Conservation (phyloP, 1,140 invertebrate species). For the Nephila pilipes region DNA sequence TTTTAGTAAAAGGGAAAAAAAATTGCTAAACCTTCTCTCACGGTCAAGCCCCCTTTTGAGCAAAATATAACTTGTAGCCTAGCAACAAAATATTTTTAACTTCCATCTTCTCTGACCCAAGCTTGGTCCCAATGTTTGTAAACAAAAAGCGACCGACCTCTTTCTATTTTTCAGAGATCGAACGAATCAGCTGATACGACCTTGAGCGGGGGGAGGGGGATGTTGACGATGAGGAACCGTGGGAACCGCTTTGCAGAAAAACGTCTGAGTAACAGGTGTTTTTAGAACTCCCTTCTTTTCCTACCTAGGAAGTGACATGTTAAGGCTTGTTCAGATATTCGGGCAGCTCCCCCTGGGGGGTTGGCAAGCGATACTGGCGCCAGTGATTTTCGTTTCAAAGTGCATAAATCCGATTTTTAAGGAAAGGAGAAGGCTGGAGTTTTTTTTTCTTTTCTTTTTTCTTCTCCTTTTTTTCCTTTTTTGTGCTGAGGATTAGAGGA, state of each 20-base stretch:
- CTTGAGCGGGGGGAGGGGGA: background rate
- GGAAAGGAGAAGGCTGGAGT: background rate
- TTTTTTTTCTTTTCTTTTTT: background rate
- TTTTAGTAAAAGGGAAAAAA: background rate
- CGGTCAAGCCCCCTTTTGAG: no score
- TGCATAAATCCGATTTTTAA: background rate
- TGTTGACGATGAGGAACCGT: background rate
- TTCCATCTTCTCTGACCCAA: background rate
- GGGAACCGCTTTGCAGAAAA: background rate
- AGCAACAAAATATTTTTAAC: constrained; percentile 11
- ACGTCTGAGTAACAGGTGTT: constrained; percentile 24
- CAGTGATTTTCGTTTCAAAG: background rate
- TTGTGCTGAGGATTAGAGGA: background rate
- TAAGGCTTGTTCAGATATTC: background rate
- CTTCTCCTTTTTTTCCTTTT: background rate
- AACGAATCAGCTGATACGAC: constrained; percentile 28
- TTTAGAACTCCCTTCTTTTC: background rate
- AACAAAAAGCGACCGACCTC: constrained; percentile 14
- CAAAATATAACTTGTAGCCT: background rate
- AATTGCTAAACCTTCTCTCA: background rate
- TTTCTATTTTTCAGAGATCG: background rate
- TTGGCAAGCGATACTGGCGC: background rate
- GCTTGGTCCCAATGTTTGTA: constrained; percentile 48
- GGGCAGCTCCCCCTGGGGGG: background rate
- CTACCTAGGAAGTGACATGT: constrained; percentile 13